Evolutionary conservation across 2,888 invertebrate species (phyloP), one percentile per base, ranked within the genome.

Genomic region (Luperina nickerlii): DNA sequence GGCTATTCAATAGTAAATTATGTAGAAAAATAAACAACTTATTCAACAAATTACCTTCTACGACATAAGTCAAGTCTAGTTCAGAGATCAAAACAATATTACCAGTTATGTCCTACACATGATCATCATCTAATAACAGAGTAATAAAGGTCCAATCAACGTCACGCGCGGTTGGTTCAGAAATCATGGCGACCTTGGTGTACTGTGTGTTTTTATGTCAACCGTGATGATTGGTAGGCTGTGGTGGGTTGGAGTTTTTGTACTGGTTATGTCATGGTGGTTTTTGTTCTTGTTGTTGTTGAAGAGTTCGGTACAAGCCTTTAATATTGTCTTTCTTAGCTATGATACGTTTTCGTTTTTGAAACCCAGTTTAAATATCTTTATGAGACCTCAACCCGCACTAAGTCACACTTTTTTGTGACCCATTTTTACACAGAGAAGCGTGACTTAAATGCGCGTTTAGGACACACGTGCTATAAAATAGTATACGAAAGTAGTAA

Each of bases 51-150:
- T 74, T 63, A 32, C 20, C 65, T 42, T 11, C 45, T 67, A 54
- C 42, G 4, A 45, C 15, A 67, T 20, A 42, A 81, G 79, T 73
- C 62, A 73, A 63, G 62, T 32, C 18, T 11, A 75, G 85, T 66
- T 76, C 87, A 82, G 57, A 85, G 85, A 79, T 87, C 87, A 87
- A 76, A 86, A 78, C 65, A 71, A 73, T 71, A 76, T 63, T 18
- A 63, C 42, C 15, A 20, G 51, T 27, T 45, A 63, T 7, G 13
- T 68, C 6, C 42, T 15, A 42, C 7, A 2, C 62, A 70, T 48
- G 42, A 32, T 32, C 45, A 68, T 60, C 70, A 75, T 71, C 51
- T 81, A 81, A 82, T 82, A 78, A 69, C 54, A 51, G 38, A n/a
- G 67, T 84, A 87, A 82, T 80, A 67, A 78, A 48, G 18, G 42